phyloP scores from a whole-genome alignment of 2,797 vertebrate species.

The Salmo trutta region DNA sequence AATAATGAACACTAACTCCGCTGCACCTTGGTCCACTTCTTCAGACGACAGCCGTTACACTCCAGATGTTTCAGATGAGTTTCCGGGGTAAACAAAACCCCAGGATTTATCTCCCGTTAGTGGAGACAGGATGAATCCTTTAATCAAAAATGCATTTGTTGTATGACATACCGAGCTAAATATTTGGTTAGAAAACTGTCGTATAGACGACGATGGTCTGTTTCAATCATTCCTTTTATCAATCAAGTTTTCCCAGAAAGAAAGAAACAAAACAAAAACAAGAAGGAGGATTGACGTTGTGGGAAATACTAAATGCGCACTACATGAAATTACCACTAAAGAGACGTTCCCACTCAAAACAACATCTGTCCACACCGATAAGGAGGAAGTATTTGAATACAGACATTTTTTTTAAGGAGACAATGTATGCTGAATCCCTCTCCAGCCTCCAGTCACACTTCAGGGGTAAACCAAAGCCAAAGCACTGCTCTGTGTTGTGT shows the following conservation, averaged over 20 bases:
- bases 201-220: neutral
- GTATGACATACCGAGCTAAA: neutral
- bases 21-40: too few relatives aligned
- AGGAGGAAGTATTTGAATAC: slow-evolving; percentile 13
- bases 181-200: neutral
- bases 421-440: slow-evolving; percentile 2
- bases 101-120: slow-evolving; percentile 25
- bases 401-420: slow-evolving; percentile 7
- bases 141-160: neutral
- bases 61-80: neutral
- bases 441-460: neutral
- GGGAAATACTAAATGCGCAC: slow-evolving; percentile 3
- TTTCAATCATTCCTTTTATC: neutral
- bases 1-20: too few relatives aligned
- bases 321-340: slow-evolving; percentile 40
- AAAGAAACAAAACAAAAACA: slow-evolving; percentile 19
- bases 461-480: neutral
- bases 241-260: slow-evolving; percentile 7
- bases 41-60: too few relatives aligned
- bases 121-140: slow-evolving; percentile 10
- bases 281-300: neutral
- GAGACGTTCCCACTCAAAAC: slow-evolving; percentile 28
- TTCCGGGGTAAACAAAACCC: slow-evolving; percentile 1
- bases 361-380: slow-evolving; percentile 27
- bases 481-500: neutral